Percentiles rank a stretch among this genome's conserved stretches.
phyloP scores from a whole-genome alignment of 2,113 vertebrate species.

The Myiopsitta monachus region DNA sequence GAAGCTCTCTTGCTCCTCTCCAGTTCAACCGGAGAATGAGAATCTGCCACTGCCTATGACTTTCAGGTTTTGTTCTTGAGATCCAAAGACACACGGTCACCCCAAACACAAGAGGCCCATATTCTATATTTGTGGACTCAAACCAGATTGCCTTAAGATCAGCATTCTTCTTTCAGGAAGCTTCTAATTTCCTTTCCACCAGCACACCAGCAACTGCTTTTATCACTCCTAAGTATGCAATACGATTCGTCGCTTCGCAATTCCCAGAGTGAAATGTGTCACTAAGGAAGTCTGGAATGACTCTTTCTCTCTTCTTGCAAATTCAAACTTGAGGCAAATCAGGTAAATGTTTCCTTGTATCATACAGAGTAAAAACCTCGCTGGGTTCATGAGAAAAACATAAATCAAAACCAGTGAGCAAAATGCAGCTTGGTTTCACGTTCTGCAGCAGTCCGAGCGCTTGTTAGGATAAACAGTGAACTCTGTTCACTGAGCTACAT shows the following conservation, averaged over 20 bases:
- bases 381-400: neutral
- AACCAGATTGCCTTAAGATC: neutral
- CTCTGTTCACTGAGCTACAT: neutral
- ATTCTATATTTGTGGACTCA: neutral
- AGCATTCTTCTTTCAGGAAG: neutral
- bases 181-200: neutral
- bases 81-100: neutral
- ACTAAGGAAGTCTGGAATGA: neutral
- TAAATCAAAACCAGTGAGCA: neutral
- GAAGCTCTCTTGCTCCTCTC: neutral
- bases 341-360: conserved; percentile 25
- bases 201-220: neutral
- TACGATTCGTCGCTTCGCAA: neutral
- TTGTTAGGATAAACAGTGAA: neutral
- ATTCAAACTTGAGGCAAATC: conserved; percentile 31
- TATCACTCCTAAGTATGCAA: neutral
- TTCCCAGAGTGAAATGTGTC: conserved; percentile 9
- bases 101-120: neutral
- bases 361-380: neutral
- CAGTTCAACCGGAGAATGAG: neutral
- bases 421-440: neutral
- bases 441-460: neutral
- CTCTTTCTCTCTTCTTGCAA: neutral
- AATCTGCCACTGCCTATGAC: neutral
- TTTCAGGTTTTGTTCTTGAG: neutral